phyloP scores from a whole-genome alignment of 1,140 invertebrate species.

The Mya arenaria region DNA sequence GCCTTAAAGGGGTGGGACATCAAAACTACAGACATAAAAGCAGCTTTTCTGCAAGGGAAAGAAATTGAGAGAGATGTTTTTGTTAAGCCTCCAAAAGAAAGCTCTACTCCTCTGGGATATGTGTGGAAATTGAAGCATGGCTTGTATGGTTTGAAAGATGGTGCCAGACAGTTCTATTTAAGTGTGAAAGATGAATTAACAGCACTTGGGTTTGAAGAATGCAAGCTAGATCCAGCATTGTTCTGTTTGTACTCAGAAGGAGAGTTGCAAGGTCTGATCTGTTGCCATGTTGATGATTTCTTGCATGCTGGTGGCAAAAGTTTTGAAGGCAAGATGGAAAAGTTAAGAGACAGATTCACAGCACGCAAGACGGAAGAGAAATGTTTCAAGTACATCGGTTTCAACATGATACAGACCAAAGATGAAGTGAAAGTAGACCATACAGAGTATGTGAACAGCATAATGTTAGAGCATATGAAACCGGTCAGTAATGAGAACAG shows the following conservation, averaged over 20 bases:
- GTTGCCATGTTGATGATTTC: constrained; percentile 54
- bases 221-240: constrained; percentile 37
- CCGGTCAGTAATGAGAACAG: constrained; percentile 6
- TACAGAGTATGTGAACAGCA: constrained; percentile 44
- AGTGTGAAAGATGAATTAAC: constrained; percentile 53
- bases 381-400: constrained; percentile 53
- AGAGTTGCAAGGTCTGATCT: constrained; percentile 20
- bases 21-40: constrained; percentile 60
- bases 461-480: constrained; percentile 27
- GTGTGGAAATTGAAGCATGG: constrained; percentile 60
- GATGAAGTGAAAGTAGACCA: constrained; percentile 53
- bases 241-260: constrained; percentile 6
- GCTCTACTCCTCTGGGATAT: constrained; percentile 13
- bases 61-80: constrained; percentile 49
- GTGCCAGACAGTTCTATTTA: constrained; percentile 56
- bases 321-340: constrained; percentile 35
- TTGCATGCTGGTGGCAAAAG: constrained; percentile 46
- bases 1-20: constrained; percentile 49
- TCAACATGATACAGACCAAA: constrained; percentile 27
- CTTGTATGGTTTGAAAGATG: constrained; percentile 58
- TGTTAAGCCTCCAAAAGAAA: constrained; percentile 53
- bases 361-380: constrained; percentile 55
- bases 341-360: constrained; percentile 49
- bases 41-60: constrained; percentile 56
- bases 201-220: constrained; percentile 42